Base-by-base conservation (phyloP, 2,888 invertebrate species). In the Leptinotarsa juncta region DNA sequence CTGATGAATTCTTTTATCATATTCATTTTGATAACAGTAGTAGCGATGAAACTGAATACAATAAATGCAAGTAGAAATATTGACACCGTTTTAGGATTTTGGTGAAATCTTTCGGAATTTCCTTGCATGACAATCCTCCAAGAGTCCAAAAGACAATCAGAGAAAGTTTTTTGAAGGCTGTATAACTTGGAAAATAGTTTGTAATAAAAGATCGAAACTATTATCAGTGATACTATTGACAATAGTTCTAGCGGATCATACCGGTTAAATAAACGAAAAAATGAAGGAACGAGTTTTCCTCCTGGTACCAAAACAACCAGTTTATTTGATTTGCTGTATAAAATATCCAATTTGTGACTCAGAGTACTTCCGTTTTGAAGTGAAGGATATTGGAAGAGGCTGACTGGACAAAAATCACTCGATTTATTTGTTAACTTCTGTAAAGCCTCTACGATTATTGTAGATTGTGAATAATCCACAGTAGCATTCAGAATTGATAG, bases 401-500 rank as follows among this genome's bases (percentile, higher is more conserved):
- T 32, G 62, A 42, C 42, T 3, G 32, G 32, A n/a, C 32, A 62
- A 3, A 62, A 7, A 42, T 62, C 62, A 62, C 62, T 62, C 2
- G 62, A n/a, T 32, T 26, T 62, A n/a, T 26, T 14, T 32, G 3
- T n/a, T 15, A 62, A 62, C 7, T 16, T n/a, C 5, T n/a, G 4
- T n/a, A 16, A 42, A 16, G n/a, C n/a, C 2, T 32, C 4, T 20
- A 3, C 3, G 7, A 62, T 32, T 62, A 32, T 32, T 7, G n/a
- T n/a, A 2, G 10, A 42, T 42, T 62, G 32, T 16, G 16, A 15
- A 62, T 32, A 42, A n/a, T 62, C n/a, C 16, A 32, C 68, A 69
- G 75, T 70, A 72, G 72, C 79, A 73, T 74, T 62, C 50, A 65
- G 49, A 50, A 51, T 49, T 12, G 65, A 53, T 70, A 62, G 20